These are phyloP conservation scores for Leuciscus waleckii DNA, from an alignment of 2,797 vertebrate species.

Conservation along the genomic window DNA sequence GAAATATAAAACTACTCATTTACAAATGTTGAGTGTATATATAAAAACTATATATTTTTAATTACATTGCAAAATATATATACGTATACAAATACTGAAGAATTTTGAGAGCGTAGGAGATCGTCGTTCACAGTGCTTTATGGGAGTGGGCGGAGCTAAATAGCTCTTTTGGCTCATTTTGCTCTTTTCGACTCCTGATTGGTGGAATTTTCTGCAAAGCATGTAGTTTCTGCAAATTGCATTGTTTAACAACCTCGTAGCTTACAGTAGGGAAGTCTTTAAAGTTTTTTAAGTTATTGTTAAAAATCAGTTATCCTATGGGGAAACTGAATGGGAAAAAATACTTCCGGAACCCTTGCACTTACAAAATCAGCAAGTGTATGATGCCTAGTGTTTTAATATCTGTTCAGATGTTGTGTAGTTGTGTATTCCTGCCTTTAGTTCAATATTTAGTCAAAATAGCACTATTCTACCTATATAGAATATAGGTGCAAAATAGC, in stretches of 20 bases:
- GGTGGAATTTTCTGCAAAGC: background rate
- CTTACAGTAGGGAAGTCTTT: background rate
- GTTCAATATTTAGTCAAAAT: background rate
- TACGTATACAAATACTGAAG: no score
- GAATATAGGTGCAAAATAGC: no score
- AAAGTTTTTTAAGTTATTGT: background rate
- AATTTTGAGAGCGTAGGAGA: no score
- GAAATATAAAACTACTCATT: no score
- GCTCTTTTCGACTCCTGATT: background rate
- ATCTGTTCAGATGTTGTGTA: background rate
- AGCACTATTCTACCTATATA: background rate
- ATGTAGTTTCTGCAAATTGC: background rate
- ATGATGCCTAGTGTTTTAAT: background rate
- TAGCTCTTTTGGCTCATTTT: background rate
- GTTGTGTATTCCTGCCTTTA: background rate
- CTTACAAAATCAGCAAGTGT: background rate
- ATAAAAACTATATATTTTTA: no score
- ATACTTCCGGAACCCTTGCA: background rate
- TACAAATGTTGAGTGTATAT: no score
- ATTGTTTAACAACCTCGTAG: background rate
- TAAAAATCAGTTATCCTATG: background rate
- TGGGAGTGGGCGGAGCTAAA: background rate
- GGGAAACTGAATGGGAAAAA: background rate
- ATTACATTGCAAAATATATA: no score
- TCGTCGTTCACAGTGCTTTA: background rate